phyloP scores from a whole-genome alignment of 1,140 invertebrate genomes.

The Musca domestica region DNA sequence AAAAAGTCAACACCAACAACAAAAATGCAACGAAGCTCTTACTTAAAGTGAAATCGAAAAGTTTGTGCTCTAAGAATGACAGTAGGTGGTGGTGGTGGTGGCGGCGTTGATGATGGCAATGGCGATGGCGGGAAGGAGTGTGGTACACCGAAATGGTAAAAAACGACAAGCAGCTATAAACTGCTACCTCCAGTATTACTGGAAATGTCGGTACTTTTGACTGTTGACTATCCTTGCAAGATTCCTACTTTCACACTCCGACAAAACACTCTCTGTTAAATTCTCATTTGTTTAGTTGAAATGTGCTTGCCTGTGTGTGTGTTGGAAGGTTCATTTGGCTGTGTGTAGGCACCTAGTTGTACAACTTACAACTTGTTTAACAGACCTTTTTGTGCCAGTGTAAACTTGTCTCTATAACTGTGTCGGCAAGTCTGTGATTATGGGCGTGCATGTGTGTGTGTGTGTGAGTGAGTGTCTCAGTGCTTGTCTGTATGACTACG shows the following conservation, averaged over 20 bases:
- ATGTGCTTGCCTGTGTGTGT: not conserved
- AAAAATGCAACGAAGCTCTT: too few species aligned
- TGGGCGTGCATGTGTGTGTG: not conserved
- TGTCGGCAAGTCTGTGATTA: not conserved
- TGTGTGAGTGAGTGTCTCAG: not conserved
- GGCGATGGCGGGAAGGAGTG: too few species aligned
- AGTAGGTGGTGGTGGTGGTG: too few species aligned
- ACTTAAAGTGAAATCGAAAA: too few species aligned
- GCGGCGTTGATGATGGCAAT: too few species aligned
- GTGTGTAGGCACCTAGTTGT: not conserved
- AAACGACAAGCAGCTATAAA: too few species aligned
- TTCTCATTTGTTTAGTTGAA: conserved; percentile 16
- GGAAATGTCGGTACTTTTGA: conserved; percentile 12
- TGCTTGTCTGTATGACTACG: too few species aligned
- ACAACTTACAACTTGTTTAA: too few species aligned
- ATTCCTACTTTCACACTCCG: not conserved
- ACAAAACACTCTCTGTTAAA: conserved; percentile 19
- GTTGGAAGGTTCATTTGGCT: not conserved
- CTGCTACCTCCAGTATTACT: not conserved
- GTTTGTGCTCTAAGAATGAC: too few species aligned
- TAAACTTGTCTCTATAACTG: conserved; percentile 13
- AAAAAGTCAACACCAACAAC: too few species aligned
- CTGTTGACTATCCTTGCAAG: conserved; percentile 1
- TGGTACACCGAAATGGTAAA: too few species aligned
- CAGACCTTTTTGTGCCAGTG: not conserved